Percentiles rank a stretch among this genome's conserved stretches.
Evolutionary conservation across 1,140 invertebrate genomes (phyloP).

Genomic region (Condylostylus longicornis): DNA sequence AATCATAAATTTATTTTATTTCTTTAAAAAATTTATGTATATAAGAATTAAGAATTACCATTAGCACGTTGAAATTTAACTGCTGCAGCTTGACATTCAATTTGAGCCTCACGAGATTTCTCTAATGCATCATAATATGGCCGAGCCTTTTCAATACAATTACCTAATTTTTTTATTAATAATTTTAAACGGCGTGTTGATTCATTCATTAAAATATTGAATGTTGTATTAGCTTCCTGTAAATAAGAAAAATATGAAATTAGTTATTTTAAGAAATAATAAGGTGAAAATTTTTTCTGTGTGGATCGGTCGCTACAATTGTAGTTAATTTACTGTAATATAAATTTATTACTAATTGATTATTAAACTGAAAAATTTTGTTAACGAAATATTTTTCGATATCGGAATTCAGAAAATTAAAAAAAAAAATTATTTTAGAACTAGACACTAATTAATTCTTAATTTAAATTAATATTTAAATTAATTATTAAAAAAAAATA

Average conservation of each 20-base stretch:
- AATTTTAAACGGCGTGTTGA: constrained; percentile 69
- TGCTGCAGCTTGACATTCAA: constrained; percentile 77
- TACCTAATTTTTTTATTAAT: constrained; percentile 68
- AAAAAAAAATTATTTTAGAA: neutral
- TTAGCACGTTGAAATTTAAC: constrained; percentile 84
- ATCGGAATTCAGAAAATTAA: neutral
- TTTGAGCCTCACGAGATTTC: constrained; percentile 51
- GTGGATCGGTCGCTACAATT: no score
- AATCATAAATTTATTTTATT: neutral
- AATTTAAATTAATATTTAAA: no score
- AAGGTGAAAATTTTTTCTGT: no score
- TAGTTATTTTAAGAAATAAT: neutral
- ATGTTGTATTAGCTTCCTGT: constrained; percentile 68
- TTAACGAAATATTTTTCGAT: neutral
- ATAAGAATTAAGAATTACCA: constrained; percentile 37
- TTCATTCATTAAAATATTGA: constrained; percentile 69
- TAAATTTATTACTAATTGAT: neutral
- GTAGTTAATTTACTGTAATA: neutral
- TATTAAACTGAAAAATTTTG: neutral
- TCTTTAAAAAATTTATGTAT: neutral
- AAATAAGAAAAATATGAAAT: constrained; percentile 2
- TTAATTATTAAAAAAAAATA: no score
- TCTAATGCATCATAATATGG: constrained; percentile 78
- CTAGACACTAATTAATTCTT: no score
- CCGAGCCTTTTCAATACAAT: constrained; percentile 73